Percentiles rank a stretch among this genome's conserved stretches.
Conservation (phyloP, 2,797 vertebrate genomes). For the Cryptoblepharus egeriae region DNA sequence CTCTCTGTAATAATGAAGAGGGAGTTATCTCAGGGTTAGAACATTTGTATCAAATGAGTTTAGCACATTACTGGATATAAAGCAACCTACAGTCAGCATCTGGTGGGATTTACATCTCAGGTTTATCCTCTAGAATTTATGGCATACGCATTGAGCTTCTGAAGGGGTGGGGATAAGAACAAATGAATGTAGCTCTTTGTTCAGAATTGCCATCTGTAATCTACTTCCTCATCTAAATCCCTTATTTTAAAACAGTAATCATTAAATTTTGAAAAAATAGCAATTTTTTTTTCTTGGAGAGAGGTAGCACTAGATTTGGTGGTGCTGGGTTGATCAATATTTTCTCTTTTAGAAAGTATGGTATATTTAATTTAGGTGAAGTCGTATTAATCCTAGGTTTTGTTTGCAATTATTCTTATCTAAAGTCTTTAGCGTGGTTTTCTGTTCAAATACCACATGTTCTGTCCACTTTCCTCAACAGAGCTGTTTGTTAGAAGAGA, state of each 20-base stretch:
- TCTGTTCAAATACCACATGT: no score
- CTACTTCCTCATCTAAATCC: conserved; percentile 17
- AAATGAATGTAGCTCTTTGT: conserved; percentile 28
- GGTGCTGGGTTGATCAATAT: background rate
- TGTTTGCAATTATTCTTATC: no score
- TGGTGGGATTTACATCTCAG: background rate
- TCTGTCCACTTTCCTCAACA: no score
- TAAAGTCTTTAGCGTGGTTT: no score
- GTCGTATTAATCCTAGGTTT: background rate
- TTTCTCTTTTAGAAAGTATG: conserved; percentile 1
- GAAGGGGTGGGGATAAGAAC: conserved; percentile 10
- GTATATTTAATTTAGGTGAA: background rate
- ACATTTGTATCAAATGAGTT: conserved; percentile 11
- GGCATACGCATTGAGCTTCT: conserved; percentile 9
- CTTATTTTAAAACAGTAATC: conserved; percentile 24
- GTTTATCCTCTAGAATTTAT: background rate
- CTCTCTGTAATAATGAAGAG: no score
- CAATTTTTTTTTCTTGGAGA: conserved; percentile 27
- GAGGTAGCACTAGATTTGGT: background rate
- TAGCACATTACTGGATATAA: background rate
- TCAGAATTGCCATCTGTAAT: conserved; percentile 33
- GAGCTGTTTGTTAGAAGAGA: no score
- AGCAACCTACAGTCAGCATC: conserved; percentile 10
- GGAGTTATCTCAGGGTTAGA: accelerated
- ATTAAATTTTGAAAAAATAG: conserved; percentile 33